A percentile compares a stretch with the other conserved stretches of the same genome.
phyloP scores from a whole-genome alignment of 2,888 invertebrate genomes.

The Dasypogon diadema region DNA sequence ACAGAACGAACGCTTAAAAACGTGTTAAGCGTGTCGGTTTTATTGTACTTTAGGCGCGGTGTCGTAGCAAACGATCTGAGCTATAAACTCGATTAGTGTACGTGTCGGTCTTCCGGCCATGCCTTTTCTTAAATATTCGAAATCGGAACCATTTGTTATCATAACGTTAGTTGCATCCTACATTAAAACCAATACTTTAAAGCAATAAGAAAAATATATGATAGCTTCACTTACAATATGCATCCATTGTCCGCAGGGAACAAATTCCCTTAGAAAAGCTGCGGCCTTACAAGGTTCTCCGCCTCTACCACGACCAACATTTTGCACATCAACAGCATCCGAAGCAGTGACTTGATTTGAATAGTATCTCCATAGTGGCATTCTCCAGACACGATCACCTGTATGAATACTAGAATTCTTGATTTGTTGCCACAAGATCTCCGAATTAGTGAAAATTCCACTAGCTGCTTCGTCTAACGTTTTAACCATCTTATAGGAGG shows the following conservation, averaged over 20 bases:
- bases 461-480: constrained; percentile 76
- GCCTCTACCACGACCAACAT: constrained; percentile 70
- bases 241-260: constrained; percentile 79
- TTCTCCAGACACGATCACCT: constrained; percentile 84
- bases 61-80: constrained; percentile 70
- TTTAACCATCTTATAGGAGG: constrained; percentile 76
- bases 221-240: constrained; percentile 73
- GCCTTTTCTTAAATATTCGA: constrained; percentile 73
- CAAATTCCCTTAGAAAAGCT: constrained; percentile 80
- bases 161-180: constrained; percentile 81
- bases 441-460: constrained; percentile 80
- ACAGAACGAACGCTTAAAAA: not conserved
- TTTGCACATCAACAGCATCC: constrained; percentile 70
- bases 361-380: constrained; percentile 85
- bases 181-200: constrained; percentile 26
- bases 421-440: constrained; percentile 76
- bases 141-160: constrained; percentile 74
- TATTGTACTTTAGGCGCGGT: constrained; percentile 50
- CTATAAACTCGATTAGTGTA: constrained; percentile 79
- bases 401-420: constrained; percentile 78
- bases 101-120: constrained; percentile 85
- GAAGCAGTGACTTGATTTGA: constrained; percentile 72
- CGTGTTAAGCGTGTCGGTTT: not conserved
- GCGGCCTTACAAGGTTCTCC: constrained; percentile 81
- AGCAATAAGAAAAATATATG: not conserved